A percentile compares a stretch with the other conserved stretches of the same genome.
Conservation (phyloP, 2,888 invertebrate species). For the Acrobasis suavella region DNA sequence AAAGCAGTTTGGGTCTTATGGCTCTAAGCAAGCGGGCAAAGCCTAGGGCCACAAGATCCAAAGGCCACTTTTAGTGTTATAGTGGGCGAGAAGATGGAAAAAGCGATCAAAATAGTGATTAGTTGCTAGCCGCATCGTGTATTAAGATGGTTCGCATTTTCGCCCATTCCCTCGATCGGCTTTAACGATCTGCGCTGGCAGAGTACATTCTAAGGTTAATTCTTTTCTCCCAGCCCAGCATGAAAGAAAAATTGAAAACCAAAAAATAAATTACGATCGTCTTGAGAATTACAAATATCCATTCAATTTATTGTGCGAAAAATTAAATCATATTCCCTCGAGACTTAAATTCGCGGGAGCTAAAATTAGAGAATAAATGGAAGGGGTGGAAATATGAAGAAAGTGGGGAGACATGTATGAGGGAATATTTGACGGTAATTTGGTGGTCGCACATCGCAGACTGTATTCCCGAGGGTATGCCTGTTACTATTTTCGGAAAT, state of each 20-base stretch:
- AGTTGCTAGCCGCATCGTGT: no score
- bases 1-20: no score
- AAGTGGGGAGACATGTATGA: background rate
- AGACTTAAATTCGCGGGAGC: conserved; percentile 31
- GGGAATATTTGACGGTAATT: conserved; percentile 7
- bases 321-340: conserved; percentile 32
- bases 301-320: conserved; percentile 30
- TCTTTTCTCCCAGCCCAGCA: no score
- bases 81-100: no score
- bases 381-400: conserved; percentile 10
- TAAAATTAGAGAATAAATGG: conserved; percentile 30
- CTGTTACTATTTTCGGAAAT: conserved; percentile 4
- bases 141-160: no score
- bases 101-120: no score
- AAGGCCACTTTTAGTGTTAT: no score
- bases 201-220: no score
- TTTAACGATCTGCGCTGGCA: no score
- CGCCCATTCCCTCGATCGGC: no score
- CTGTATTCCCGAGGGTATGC: conserved; percentile 5
- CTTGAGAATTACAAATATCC: conserved; percentile 14
- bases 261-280: background rate
- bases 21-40: no score
- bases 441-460: conserved; percentile 8
- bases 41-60: no score
- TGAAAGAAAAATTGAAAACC: background rate